These are phyloP conservation scores for Prorops nasuta DNA, from an alignment of 1,140 invertebrate species.

Conservation along the genomic window DNA sequence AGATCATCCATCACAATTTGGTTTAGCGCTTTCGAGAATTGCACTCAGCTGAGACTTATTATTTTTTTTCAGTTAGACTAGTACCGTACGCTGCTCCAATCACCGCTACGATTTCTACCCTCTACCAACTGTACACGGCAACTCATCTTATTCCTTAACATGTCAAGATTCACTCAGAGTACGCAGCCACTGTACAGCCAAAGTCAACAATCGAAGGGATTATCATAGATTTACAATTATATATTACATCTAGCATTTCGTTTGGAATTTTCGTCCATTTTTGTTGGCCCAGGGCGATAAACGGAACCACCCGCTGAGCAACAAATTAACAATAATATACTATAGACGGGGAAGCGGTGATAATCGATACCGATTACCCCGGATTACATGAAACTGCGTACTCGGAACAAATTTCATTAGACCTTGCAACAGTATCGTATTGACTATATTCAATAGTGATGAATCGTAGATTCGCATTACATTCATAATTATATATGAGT, in stretches of 20 bases:
- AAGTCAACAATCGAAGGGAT: not conserved
- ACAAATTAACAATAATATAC: constrained; percentile 8
- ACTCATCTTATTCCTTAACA: constrained; percentile 2
- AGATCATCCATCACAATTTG: not conserved
- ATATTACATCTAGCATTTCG: constrained; percentile 14
- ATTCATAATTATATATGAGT: constrained; percentile 26
- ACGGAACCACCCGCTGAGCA: constrained; percentile 3
- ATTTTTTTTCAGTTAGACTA: constrained; percentile 12
- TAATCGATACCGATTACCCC: not conserved
- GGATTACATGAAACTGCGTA: not conserved
- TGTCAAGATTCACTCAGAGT: constrained; percentile 5
- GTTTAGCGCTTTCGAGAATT: not conserved
- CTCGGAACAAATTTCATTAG: constrained; percentile 23
- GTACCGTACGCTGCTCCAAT: constrained; percentile 15
- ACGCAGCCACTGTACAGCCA: constrained; percentile 3
- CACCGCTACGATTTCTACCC: not conserved
- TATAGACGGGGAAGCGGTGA: not conserved
- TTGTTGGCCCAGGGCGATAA: constrained; percentile 9
- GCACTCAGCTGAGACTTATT: constrained; percentile 6
- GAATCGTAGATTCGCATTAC: constrained; percentile 21
- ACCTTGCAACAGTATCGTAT: constrained; percentile 27
- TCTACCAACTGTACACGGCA: constrained; percentile 9
- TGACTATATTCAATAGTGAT: constrained; percentile 30
- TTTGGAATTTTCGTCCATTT: no score
- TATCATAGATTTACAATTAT: constrained; percentile 4